These are phyloP conservation scores for Limonius californicus DNA, from an alignment of 1,140 invertebrate species.

Conservation along the genomic window DNA sequence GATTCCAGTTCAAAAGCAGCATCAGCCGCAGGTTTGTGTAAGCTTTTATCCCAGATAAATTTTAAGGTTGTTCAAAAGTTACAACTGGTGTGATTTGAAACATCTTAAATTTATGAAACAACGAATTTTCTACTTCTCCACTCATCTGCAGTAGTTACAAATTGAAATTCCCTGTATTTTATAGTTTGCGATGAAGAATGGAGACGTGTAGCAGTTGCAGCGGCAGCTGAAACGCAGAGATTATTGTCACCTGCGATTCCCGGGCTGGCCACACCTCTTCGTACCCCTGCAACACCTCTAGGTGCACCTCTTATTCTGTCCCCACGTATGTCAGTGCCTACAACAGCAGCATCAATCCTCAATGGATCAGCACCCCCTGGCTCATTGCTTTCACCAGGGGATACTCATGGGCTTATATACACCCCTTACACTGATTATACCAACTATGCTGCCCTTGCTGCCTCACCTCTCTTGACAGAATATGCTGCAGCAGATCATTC, in stretches of 20 bases:
- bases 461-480: conserved; percentile 76
- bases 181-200: conserved; percentile 73
- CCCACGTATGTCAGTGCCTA: conserved; percentile 77
- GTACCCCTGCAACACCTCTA: conserved; percentile 63
- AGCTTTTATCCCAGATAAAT: no score
- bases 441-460: conserved; percentile 81
- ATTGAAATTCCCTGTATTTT: conserved; percentile 11
- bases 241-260: conserved; percentile 63
- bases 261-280: conserved; percentile 61
- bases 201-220: conserved; percentile 67
- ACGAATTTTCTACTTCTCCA: no score
- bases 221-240: conserved; percentile 69
- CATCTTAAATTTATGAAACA: no score
- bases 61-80: no score
- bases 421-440: conserved; percentile 82
- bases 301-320: conserved; percentile 85
- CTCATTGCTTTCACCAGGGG: conserved; percentile 56
- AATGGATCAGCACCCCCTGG: conserved; percentile 67
- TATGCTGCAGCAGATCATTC: conserved; percentile 83
- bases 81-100: no score
- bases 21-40: conserved; percentile 59
- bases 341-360: conserved; percentile 67
- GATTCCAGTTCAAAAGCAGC: conserved; percentile 87
- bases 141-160: no score
- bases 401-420: conserved; percentile 60